Percentiles rank a stretch among this genome's conserved stretches.
These are phyloP conservation scores for Eurystomus glaucurus DNA, from an alignment of 2,797 vertebrate species.

Conservation along the genomic window DNA sequence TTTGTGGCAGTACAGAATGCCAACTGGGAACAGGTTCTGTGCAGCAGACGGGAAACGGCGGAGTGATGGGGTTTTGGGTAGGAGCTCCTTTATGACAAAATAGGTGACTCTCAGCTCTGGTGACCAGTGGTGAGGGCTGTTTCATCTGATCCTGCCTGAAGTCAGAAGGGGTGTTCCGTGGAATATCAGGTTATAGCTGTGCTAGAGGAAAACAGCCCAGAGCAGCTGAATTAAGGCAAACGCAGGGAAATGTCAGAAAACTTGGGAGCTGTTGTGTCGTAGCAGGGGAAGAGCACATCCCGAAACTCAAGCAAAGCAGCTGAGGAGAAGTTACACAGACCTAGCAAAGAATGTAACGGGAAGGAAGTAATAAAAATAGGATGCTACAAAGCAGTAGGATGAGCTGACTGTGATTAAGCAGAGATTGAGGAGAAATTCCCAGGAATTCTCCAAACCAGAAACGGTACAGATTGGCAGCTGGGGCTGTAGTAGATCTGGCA, in stretches of 20 bases:
- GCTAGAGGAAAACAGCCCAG: neutral
- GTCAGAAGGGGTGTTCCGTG: neutral
- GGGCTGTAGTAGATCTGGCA: neutral
- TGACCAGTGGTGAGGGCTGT: neutral
- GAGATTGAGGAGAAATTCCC: neutral
- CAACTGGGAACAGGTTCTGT: neutral
- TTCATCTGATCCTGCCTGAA: neutral
- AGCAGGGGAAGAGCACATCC: neutral
- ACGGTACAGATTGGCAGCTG: neutral
- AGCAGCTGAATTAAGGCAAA: neutral
- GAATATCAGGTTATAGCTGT: neutral
- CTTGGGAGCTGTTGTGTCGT: neutral
- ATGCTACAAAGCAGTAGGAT: neutral
- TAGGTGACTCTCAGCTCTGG: neutral
- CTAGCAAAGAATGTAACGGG: neutral
- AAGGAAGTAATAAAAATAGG: neutral
- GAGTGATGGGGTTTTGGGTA: neutral
- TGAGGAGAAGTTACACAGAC: neutral
- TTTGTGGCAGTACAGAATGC: neutral
- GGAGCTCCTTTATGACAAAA: neutral
- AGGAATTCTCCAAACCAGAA: neutral
- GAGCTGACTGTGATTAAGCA: neutral
- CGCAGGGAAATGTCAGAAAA: neutral
- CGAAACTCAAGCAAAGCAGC: neutral
- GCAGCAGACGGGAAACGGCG: neutral